These are phyloP conservation scores for Melanostoma mellinum DNA, from an alignment of 2,888 invertebrate genomes.

Conservation along the genomic window DNA sequence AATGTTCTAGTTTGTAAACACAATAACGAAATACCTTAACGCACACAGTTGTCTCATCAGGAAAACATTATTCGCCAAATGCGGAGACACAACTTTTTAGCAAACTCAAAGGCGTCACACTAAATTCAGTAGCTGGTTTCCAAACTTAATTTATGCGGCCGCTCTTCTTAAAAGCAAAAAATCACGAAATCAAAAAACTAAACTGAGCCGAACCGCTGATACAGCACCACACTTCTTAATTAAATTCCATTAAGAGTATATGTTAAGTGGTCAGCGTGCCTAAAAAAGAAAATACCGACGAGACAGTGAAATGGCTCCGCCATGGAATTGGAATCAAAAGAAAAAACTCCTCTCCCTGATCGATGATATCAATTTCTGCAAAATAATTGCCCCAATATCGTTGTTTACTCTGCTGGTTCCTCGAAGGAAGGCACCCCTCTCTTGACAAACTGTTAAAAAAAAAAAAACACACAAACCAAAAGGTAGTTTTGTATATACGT, in stretches of 20 bases:
- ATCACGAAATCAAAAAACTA: not conserved
- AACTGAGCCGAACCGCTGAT: not conserved
- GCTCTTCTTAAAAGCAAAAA: constrained; percentile 37
- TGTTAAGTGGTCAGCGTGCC: constrained; percentile 54
- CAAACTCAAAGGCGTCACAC: constrained; percentile 32
- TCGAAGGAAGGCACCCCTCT: constrained; percentile 31
- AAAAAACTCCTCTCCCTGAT: constrained; percentile 36
- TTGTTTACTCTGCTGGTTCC: constrained; percentile 27
- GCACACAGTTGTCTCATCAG: too few species aligned
- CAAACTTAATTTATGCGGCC: constrained; percentile 51
- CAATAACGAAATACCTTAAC: too few species aligned
- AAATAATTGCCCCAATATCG: constrained; percentile 68
- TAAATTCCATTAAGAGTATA: constrained; percentile 70
- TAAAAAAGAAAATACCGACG: constrained; percentile 28
- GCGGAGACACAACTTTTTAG: too few species aligned
- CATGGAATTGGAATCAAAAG: constrained; percentile 33
- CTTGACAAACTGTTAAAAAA: constrained; percentile 26
- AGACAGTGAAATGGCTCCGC: constrained; percentile 41
- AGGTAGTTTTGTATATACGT: constrained; percentile 32
- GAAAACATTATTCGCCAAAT: too few species aligned
- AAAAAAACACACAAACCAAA: constrained; percentile 1
- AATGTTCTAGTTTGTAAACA: too few species aligned
- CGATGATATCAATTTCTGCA: constrained; percentile 71
- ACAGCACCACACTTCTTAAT: constrained; percentile 62
- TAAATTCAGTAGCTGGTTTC: constrained; percentile 55